Evolutionary conservation across 2,888 invertebrate species (phyloP).

Genomic region (Stictocephala bisonia): DNA sequence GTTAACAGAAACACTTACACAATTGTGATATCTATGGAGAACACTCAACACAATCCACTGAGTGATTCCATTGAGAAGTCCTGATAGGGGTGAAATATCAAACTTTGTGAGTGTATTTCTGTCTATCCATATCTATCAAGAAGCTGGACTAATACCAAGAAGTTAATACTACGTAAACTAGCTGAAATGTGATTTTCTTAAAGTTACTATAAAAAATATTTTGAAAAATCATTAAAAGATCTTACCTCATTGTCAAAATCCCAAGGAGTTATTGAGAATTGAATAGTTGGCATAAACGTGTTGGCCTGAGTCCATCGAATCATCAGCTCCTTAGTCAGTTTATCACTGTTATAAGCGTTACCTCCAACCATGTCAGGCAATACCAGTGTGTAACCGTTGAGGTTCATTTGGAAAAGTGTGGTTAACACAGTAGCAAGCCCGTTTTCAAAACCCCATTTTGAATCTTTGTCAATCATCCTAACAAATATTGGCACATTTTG

Average conservation of each 20-base stretch:
- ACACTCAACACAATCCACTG: too few relatives aligned
- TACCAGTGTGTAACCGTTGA: slow-evolving; percentile 77
- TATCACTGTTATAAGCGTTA: slow-evolving; percentile 71
- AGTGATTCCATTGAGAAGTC: too few relatives aligned
- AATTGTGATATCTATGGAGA: too few relatives aligned
- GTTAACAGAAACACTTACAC: too few relatives aligned
- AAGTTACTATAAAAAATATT: too few relatives aligned
- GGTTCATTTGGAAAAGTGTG: slow-evolving; percentile 73
- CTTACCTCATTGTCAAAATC: slow-evolving; percentile 73
- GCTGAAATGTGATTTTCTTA: too few relatives aligned
- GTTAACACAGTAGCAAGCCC: slow-evolving; percentile 80
- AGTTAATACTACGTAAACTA: too few relatives aligned
- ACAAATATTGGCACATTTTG: slow-evolving; percentile 78
- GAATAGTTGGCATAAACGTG: slow-evolving; percentile 81
- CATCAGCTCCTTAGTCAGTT: slow-evolving; percentile 73
- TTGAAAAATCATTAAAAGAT: too few relatives aligned
- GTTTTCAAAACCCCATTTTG: slow-evolving; percentile 75
- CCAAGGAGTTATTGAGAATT: slow-evolving; percentile 86
- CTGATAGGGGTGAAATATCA: too few relatives aligned
- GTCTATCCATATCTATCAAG: too few relatives aligned
- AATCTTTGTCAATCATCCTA: slow-evolving; percentile 83
- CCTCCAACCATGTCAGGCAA: slow-evolving; percentile 86
- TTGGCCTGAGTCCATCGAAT: slow-evolving; percentile 84
- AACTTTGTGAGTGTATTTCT: too few relatives aligned
- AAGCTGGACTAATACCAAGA: too few relatives aligned